Conservation (phyloP, 2,888 invertebrate genomes). For the Ophonus ardosiacus region DNA sequence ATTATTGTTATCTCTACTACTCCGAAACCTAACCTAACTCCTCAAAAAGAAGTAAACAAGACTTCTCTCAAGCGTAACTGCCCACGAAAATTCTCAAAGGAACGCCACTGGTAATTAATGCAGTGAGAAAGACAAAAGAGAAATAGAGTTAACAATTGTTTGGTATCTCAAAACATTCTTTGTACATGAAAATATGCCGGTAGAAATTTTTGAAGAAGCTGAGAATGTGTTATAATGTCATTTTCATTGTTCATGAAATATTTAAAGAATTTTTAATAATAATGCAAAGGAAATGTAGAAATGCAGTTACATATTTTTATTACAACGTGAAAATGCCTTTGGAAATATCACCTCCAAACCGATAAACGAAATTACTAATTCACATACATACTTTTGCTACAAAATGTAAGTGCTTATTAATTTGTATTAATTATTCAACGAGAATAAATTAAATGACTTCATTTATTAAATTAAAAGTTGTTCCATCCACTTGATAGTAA, state of each 20-base stretch:
- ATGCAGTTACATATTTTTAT: background rate
- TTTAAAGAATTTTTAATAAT: conserved; percentile 14
- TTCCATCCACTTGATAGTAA: too few species aligned
- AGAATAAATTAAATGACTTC: too few species aligned
- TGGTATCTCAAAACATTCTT: conserved; percentile 32
- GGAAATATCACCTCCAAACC: background rate
- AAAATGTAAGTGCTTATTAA: too few species aligned
- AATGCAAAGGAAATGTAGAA: background rate
- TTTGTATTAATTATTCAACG: too few species aligned
- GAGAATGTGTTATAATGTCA: background rate
- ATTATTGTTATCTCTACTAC: conserved; percentile 13
- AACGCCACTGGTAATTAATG: conserved; percentile 30
- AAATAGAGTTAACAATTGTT: conserved; percentile 31
- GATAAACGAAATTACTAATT: background rate
- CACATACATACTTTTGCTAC: too few species aligned
- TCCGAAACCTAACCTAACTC: background rate
- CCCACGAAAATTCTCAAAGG: conserved; percentile 5
- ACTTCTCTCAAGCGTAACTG: conserved; percentile 11
- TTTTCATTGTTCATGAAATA: background rate
- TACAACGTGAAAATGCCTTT: background rate
- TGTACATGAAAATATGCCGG: conserved; percentile 6
- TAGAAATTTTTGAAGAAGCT: background rate
- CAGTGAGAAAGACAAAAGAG: conserved; percentile 18
- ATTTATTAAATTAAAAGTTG: too few species aligned
- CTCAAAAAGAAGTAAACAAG: conserved; percentile 2